A percentile compares a stretch with the other conserved stretches of the same genome.
phyloP scores from a whole-genome alignment of 2,888 invertebrate genomes.

The Chymomyza fuscimana region DNA sequence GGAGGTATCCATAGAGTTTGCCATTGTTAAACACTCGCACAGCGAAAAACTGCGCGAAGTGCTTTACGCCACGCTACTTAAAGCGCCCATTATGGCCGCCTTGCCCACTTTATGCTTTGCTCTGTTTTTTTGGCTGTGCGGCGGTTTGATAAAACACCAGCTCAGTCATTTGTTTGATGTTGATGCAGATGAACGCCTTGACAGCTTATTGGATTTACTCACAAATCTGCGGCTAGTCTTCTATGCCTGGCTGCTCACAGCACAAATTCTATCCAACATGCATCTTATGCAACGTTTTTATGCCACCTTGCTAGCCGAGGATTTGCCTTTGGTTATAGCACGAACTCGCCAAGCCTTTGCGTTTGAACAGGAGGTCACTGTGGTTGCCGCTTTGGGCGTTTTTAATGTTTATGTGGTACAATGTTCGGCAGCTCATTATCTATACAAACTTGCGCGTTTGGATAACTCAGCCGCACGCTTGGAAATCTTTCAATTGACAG shows the following conservation, averaged over 20 bases:
- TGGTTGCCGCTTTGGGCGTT: constrained; percentile 83
- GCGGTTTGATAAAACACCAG: constrained; percentile 81
- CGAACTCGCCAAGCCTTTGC: constrained; percentile 81
- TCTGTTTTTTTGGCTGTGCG: constrained; percentile 83
- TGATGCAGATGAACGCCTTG: constrained; percentile 65
- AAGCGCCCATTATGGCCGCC: constrained; percentile 83
- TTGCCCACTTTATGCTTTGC: constrained; percentile 84
- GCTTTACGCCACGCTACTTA: constrained; percentile 82
- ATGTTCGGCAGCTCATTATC: constrained; percentile 88
- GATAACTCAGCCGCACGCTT: constrained; percentile 83
- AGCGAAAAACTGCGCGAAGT: constrained; percentile 84
- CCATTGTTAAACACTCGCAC: constrained; percentile 82
- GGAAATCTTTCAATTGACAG: constrained; percentile 86
- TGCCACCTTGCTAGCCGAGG: constrained; percentile 86
- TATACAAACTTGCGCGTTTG: constrained; percentile 82
- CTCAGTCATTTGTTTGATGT: constrained; percentile 82
- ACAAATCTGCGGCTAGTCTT: constrained; percentile 80
- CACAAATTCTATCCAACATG: constrained; percentile 86
- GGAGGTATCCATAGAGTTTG: constrained; percentile 82
- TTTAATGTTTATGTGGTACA: constrained; percentile 84
- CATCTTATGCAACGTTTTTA: constrained; percentile 86
- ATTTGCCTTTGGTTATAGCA: constrained; percentile 77
- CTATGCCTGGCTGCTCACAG: constrained; percentile 85
- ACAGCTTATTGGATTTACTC: constrained; percentile 75
- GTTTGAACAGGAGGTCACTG: constrained; percentile 78